A percentile compares a stretch with the other conserved stretches of the same genome.
Conservation (phyloP, 92 coral and sea anemone species). For the Palythoa caribaeorum region DNA sequence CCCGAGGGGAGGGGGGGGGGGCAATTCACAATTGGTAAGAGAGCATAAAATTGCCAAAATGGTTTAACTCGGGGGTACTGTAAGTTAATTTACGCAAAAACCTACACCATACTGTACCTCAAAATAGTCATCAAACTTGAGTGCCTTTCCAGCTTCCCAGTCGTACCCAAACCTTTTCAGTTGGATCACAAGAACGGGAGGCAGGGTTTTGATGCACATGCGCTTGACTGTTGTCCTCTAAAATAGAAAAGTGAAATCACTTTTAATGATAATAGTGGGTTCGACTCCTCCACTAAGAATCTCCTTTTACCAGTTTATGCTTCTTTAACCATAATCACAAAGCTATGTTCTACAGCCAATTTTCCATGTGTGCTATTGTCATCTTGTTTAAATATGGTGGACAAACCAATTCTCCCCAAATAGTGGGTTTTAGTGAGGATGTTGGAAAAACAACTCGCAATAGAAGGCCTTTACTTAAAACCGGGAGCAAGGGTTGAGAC, state of each 20-base stretch:
- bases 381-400: no score
- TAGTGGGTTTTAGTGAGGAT: no score
- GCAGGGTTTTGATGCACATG: slow-evolving; percentile 93
- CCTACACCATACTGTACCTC: slow-evolving; percentile 52
- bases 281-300: no score
- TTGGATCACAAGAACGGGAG: slow-evolving; percentile 89
- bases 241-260: background rate
- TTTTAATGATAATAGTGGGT: background rate
- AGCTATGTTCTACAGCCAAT: no score
- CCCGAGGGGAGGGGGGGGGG: no score
- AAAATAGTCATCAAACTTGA: slow-evolving; percentile 91
- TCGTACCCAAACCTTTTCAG: slow-evolving; percentile 94
- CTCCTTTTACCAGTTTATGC: no score
- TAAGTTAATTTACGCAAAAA: background rate
- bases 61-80: background rate
- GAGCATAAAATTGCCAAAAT: background rate
- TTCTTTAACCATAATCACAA: no score
- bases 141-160: slow-evolving; percentile 95
- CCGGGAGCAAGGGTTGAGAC: no score
- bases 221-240: slow-evolving; percentile 97
- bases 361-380: no score
- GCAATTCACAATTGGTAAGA: background rate
- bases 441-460: no score
- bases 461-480: no score
- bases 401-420: no score